Conservation (phyloP, 2,888 invertebrate genomes). For the Aethes cnicana region DNA sequence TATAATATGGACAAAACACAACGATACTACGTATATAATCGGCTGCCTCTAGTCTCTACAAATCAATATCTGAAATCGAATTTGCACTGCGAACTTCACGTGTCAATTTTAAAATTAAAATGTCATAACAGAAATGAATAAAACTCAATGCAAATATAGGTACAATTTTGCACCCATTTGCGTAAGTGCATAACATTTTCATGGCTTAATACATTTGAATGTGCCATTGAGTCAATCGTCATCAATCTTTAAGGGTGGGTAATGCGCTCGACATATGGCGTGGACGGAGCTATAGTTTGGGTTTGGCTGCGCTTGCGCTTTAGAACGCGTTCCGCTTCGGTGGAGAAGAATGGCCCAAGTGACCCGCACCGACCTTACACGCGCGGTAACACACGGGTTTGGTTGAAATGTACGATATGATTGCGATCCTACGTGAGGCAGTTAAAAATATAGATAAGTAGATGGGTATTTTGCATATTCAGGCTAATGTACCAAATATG, state of each 20-base stretch:
- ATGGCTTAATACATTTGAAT: constrained; percentile 78
- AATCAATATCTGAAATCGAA: too few species aligned
- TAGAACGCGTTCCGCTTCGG: constrained; percentile 61
- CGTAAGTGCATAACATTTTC: constrained; percentile 79
- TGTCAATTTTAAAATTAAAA: too few species aligned
- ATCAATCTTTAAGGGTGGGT: constrained; percentile 78
- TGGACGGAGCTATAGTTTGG: constrained; percentile 34
- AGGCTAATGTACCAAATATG: too few species aligned
- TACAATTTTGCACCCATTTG: constrained; percentile 66
- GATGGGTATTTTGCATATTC: too few species aligned
- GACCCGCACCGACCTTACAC: constrained; percentile 68
- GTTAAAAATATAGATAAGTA: background rate
- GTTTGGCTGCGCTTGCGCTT: constrained; percentile 40
- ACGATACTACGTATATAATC: too few species aligned
- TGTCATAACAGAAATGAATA: too few species aligned
- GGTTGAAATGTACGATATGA: constrained; percentile 9
- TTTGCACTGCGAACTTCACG: too few species aligned
- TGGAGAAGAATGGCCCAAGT: constrained; percentile 57
- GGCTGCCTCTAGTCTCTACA: too few species aligned
- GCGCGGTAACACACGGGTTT: constrained; percentile 41
- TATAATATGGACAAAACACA: too few species aligned
- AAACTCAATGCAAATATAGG: too few species aligned
- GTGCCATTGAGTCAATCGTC: constrained; percentile 60
- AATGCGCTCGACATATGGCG: constrained; percentile 79
- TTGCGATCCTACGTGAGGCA: constrained; percentile 15